Percentiles rank a stretch among this genome's conserved stretches.
These are phyloP conservation scores for Styela plicata DNA, from an alignment of 23 tunicate genomes.

Conservation along the genomic window DNA sequence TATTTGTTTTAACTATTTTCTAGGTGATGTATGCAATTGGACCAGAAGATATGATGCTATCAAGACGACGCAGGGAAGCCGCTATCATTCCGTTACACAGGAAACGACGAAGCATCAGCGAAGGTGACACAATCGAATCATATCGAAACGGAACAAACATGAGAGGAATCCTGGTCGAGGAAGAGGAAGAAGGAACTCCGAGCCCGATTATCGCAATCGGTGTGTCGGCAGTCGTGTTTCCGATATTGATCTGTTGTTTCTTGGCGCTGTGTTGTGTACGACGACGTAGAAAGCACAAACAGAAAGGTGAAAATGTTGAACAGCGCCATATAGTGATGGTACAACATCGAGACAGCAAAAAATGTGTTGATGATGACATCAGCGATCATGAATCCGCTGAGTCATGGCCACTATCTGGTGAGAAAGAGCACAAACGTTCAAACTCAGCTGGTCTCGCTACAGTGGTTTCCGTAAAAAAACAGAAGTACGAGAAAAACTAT, in stretches of 20 bases:
- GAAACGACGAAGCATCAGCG: not conserved
- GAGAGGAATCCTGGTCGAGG: constrained; percentile 48
- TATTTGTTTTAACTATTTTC: not conserved
- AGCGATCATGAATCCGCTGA: constrained; percentile 19
- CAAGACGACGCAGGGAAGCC: constrained; percentile 59
- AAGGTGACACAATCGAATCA: not conserved
- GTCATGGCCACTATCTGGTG: constrained; percentile 32
- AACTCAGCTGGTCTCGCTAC: constrained; percentile 25
- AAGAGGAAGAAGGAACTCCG: constrained; percentile 25
- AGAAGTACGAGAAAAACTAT: constrained; percentile 17
- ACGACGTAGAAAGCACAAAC: constrained; percentile 4
- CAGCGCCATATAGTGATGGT: constrained; percentile 19
- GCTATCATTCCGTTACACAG: constrained; percentile 12
- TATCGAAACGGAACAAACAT: constrained; percentile 83
- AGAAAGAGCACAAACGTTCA: constrained; percentile 25
- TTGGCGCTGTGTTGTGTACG: constrained; percentile 5
- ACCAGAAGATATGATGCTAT: constrained; percentile 45
- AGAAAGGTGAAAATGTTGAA: not conserved
- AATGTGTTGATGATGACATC: constrained; percentile 29
- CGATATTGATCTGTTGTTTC: not conserved
- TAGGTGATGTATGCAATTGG: constrained; percentile 87
- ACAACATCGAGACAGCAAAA: not conserved
- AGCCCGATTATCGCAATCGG: constrained; percentile 18
- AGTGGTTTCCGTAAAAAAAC: constrained; percentile 9
- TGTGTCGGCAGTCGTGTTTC: constrained; percentile 23